Evolutionary conservation across 1,140 invertebrate genomes (phyloP).

Genomic region (Rhopalosiphum padi): DNA sequence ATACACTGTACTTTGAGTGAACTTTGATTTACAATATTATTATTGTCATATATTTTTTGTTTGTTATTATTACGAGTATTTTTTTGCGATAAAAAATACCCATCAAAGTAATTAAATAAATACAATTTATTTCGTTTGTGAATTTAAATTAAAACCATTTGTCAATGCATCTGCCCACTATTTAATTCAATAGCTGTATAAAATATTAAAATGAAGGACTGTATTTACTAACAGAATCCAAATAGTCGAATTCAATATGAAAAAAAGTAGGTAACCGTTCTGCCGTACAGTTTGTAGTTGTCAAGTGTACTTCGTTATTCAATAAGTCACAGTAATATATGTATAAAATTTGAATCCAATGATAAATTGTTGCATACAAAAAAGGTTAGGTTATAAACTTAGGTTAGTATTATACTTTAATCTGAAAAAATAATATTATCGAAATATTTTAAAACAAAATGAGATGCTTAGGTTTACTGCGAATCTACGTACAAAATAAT

Average conservation of each 20-base stretch:
- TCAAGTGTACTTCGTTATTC: not conserved
- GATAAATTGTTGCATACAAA: not conserved
- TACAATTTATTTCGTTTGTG: not conserved
- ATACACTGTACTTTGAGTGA: not conserved
- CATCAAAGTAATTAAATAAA: not conserved
- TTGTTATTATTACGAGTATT: too few species aligned
- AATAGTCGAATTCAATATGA: not conserved
- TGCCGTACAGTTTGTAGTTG: not conserved
- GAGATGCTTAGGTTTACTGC: too few species aligned
- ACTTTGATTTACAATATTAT: not conserved
- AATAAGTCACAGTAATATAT: not conserved
- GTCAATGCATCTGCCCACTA: not conserved
- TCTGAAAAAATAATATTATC: too few species aligned
- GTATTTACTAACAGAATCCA: not conserved
- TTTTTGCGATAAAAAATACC: not conserved
- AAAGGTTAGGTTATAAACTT: too few species aligned
- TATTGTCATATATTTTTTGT: not conserved
- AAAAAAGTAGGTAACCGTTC: not conserved
- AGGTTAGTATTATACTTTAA: too few species aligned
- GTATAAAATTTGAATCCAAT: not conserved
- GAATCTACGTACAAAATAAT: too few species aligned
- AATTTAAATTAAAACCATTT: not conserved
- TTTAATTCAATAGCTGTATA: not conserved
- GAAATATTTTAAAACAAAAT: too few species aligned
- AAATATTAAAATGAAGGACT: not conserved